These are phyloP conservation scores for Nyctibius bracteatus DNA, from an alignment of 2,113 vertebrate species.

Conservation along the genomic window DNA sequence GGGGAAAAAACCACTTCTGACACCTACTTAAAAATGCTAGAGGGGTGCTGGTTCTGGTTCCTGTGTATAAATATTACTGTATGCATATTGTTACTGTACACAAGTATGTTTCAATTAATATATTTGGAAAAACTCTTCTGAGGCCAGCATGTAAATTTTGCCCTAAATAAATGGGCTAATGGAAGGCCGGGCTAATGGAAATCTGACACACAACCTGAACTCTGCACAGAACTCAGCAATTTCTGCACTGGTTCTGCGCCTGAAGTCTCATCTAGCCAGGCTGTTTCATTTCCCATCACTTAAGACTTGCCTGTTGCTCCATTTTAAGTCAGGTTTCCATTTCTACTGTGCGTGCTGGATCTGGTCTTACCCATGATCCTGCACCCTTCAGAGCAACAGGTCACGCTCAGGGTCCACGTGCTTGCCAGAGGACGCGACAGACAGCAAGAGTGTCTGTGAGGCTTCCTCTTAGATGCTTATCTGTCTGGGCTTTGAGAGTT, in stretches of 20 bases:
- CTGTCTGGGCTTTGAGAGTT: not conserved
- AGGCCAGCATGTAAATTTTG: not conserved
- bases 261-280: not conserved
- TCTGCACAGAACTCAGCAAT: not conserved
- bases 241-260: not conserved
- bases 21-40: not conserved
- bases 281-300: not conserved
- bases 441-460: not conserved
- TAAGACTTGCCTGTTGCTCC: not conserved
- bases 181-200: not conserved
- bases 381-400: not conserved
- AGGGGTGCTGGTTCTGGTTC: not conserved
- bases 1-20: not conserved
- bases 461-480: not conserved
- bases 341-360: not conserved
- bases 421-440: not conserved
- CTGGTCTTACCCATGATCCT: not conserved
- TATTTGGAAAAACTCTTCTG: not conserved
- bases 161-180: not conserved
- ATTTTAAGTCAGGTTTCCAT: not conserved
- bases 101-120: not conserved
- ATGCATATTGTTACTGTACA: not conserved
- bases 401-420: not conserved
- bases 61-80: not conserved
- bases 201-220: not conserved